A percentile compares a stretch with the other conserved stretches of the same genome.
These are phyloP conservation scores for Dichetophora obliterata DNA, from an alignment of 2,888 invertebrate genomes.

Conservation along the genomic window DNA sequence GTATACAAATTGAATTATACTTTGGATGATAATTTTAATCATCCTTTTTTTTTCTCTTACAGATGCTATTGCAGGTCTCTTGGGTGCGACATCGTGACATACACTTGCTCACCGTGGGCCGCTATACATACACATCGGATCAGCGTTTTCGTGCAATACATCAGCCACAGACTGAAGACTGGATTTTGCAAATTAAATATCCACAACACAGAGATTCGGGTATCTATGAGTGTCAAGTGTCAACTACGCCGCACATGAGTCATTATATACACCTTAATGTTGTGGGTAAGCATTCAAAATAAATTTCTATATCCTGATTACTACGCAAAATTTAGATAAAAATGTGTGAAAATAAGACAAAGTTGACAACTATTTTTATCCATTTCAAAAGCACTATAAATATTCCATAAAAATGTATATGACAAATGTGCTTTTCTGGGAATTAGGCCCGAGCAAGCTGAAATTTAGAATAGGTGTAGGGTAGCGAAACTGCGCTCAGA, in stretches of 20 bases:
- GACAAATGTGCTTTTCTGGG: too few relatives aligned
- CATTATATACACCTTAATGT: slow-evolving; percentile 92
- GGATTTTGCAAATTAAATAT: slow-evolving; percentile 93
- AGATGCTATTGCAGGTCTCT: slow-evolving; percentile 85
- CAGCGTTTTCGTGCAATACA: slow-evolving; percentile 91
- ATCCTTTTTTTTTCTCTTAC: slow-evolving; percentile 29
- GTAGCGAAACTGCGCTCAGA: too few relatives aligned
- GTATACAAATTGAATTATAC: not conserved
- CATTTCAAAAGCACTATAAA: too few relatives aligned
- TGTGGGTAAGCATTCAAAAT: slow-evolving; percentile 80
- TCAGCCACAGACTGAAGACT: slow-evolving; percentile 88
- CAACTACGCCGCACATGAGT: slow-evolving; percentile 92
- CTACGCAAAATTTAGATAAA: too few relatives aligned
- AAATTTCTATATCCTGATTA: not conserved
- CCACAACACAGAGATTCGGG: slow-evolving; percentile 89
- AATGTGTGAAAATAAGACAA: too few relatives aligned
- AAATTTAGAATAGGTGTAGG: too few relatives aligned
- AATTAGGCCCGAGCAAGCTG: too few relatives aligned
- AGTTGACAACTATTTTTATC: too few relatives aligned
- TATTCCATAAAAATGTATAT: too few relatives aligned
- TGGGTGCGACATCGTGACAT: slow-evolving; percentile 94
- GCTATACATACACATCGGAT: slow-evolving; percentile 92
- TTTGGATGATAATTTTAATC: not conserved
- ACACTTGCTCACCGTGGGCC: slow-evolving; percentile 88
- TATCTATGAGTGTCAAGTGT: slow-evolving; percentile 94